A percentile compares a stretch with the other conserved stretches of the same genome.
phyloP scores from a whole-genome alignment of 2,113 vertebrate genomes.

The Pteruthius melanotis region DNA sequence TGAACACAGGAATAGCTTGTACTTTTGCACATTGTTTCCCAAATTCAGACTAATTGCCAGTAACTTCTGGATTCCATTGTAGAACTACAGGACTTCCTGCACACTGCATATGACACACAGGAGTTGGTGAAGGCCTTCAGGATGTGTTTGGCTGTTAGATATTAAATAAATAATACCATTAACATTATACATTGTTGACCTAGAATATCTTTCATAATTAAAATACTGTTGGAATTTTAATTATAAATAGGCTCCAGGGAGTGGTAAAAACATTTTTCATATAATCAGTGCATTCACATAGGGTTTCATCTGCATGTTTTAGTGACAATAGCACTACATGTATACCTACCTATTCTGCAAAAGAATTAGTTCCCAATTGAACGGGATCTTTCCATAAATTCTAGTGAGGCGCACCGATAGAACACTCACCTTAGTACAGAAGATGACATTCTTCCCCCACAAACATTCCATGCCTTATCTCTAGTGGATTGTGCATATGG shows the following conservation, averaged over 20 bases:
- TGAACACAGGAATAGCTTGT: background rate
- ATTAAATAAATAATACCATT: constrained; percentile 22
- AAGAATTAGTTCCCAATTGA: background rate
- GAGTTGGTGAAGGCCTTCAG: background rate
- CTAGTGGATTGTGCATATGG: accelerated
- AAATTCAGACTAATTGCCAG: background rate
- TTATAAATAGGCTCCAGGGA: constrained; percentile 38
- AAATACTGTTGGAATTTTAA: constrained; percentile 10
- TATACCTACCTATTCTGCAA: background rate
- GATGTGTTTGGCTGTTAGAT: background rate
- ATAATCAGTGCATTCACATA: background rate
- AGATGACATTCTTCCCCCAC: background rate
- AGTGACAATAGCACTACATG: background rate
- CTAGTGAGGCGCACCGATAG: background rate
- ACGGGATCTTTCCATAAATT: background rate
- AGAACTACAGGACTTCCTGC: background rate
- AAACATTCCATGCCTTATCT: background rate
- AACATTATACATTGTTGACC: constrained; percentile 22
- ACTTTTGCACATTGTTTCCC: background rate
- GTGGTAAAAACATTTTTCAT: constrained; percentile 38
- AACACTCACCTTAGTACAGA: background rate
- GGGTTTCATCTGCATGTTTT: background rate
- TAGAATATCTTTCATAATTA: background rate
- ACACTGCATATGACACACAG: background rate
- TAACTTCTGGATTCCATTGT: background rate